phyloP scores from a whole-genome alignment of 2,797 vertebrate species.

The Choloepus didactylus region DNA sequence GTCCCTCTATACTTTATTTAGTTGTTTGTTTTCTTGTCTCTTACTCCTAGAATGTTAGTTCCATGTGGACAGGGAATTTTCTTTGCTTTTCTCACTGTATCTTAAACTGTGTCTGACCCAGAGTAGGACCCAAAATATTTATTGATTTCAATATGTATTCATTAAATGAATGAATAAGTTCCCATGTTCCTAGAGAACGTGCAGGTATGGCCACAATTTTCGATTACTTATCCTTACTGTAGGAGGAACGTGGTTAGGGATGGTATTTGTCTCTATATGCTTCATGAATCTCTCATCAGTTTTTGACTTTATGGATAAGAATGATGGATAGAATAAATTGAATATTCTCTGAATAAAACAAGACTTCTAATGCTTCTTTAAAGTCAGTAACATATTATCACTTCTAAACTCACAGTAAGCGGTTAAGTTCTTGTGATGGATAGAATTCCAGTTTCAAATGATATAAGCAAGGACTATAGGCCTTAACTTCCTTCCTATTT shows the following conservation, averaged over 20 bases:
- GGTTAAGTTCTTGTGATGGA: conserved; percentile 5
- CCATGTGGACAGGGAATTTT: not conserved
- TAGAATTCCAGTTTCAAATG: conserved; percentile 60
- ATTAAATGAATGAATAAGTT: not conserved
- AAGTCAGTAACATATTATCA: conserved; percentile 12
- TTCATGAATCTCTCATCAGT: not conserved
- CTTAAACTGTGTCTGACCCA: not conserved
- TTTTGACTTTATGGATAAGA: not conserved
- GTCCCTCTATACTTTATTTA: not conserved
- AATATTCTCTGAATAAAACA: not conserved
- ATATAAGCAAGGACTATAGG: not conserved
- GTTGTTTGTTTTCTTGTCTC: not conserved
- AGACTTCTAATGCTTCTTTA: conserved; percentile 42
- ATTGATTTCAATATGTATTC: not conserved
- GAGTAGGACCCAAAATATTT: not conserved
- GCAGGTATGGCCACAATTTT: not conserved
- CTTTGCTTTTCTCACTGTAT: not conserved
- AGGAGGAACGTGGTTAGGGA: no score
- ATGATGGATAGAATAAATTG: not conserved
- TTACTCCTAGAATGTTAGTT: not conserved
- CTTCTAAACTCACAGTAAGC: conserved; percentile 15
- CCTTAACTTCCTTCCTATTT: conserved; percentile 59
- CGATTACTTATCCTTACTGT: not conserved
- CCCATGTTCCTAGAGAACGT: not conserved
- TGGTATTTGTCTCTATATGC: not conserved